A percentile compares a stretch with the other conserved stretches of the same genome.
Evolutionary conservation across 2,888 invertebrate genomes (phyloP).

Genomic region (Meghimatium bilineatum): DNA sequence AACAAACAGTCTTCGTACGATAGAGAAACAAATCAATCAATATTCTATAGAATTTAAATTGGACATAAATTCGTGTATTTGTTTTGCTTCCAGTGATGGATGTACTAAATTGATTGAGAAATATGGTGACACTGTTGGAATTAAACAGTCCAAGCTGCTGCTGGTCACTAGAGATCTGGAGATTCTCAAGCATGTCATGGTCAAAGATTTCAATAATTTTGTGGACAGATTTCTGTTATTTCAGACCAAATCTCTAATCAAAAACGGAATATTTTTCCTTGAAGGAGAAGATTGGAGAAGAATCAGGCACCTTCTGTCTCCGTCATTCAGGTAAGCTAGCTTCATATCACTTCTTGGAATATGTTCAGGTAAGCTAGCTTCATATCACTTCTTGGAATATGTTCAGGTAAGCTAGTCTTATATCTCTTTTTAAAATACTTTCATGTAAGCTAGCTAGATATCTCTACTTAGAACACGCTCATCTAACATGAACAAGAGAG

Average conservation of each 20-base stretch:
- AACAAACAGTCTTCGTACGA: no score
- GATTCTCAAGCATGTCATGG: slow-evolving; percentile 30
- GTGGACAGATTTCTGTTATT: slow-evolving; percentile 9
- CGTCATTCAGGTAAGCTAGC: slow-evolving; percentile 39
- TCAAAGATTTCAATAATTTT: slow-evolving; percentile 47
- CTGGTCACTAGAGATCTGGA: slow-evolving; percentile 35
- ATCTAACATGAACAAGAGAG: no score
- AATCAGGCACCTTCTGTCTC: slow-evolving; percentile 32
- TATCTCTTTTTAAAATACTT: no score
- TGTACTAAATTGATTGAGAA: slow-evolving; percentile 20
- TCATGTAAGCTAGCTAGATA: no score
- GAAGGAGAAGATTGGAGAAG: slow-evolving; percentile 37
- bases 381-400: no score
- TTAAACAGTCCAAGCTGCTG: not conserved
- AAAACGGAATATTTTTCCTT: slow-evolving; percentile 27
- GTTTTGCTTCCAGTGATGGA: not conserved
- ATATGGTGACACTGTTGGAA: slow-evolving; percentile 36
- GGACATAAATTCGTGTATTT: no score
- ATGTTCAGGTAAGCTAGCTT: no score
- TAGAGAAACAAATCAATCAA: no score
- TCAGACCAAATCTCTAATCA: not conserved
- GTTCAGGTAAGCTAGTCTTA: no score
- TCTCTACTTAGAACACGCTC: no score
- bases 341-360: no score
- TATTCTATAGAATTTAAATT: no score